phyloP scores from a whole-genome alignment of 2,797 vertebrate species.

The Craterocephalus amniculus region DNA sequence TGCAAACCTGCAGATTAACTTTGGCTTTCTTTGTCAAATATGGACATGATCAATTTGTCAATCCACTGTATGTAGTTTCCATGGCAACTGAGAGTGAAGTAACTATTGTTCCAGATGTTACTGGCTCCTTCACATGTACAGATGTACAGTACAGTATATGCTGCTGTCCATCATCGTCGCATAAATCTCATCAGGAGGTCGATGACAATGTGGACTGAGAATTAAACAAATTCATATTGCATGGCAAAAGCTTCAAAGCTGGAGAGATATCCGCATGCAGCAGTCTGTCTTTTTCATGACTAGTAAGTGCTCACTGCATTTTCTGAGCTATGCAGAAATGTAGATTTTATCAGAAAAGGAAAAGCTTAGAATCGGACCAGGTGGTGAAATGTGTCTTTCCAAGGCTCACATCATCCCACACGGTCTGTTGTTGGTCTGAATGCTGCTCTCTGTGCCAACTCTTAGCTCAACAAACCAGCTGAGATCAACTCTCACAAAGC shows the following conservation, averaged over 20 bases:
- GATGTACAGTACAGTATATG: not conserved
- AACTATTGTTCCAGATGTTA: not conserved
- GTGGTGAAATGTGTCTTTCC: constrained; percentile 1
- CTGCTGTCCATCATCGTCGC: constrained; percentile 7
- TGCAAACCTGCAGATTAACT: constrained; percentile 17
- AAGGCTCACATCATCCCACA: not conserved
- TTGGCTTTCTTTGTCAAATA: constrained; percentile 22
- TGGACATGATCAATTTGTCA: constrained; percentile 4
- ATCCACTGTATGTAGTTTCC: constrained; percentile 7
- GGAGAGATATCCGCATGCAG: not conserved
- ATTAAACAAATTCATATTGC: not conserved
- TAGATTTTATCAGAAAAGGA: not conserved
- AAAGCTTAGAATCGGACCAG: not conserved
- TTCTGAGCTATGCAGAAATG: not conserved
- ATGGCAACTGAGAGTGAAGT: constrained; percentile 37
- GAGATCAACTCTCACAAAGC: not conserved
- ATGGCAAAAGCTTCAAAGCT: not conserved
- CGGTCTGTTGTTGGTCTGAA: not conserved
- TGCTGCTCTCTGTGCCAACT: not conserved
- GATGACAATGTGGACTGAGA: not conserved
- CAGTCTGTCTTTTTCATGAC: not conserved
- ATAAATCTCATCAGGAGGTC: constrained; percentile 6
- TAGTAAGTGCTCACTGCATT: not conserved
- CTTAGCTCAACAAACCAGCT: not conserved
- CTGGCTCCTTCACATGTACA: constrained; percentile 6